Conservation (phyloP, 2,888 invertebrate species). For the Amorpha juglandis region DNA sequence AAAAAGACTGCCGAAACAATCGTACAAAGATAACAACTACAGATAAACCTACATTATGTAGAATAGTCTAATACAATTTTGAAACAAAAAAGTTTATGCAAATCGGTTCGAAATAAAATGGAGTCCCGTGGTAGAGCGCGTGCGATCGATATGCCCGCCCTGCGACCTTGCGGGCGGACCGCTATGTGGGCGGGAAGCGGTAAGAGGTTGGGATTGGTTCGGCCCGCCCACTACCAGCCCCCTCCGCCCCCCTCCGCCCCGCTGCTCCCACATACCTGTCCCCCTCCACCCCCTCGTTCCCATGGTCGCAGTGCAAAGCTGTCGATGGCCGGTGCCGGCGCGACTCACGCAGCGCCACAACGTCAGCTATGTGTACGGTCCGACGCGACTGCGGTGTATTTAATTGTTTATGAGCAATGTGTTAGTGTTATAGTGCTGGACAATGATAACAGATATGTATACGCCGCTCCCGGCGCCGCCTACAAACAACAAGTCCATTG, state of each 20-base stretch:
- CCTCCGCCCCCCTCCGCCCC: constrained; percentile 49
- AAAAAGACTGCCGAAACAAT: neutral
- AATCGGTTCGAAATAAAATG: constrained; percentile 83
- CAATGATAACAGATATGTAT: constrained; percentile 81
- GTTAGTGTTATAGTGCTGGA: constrained; percentile 56
- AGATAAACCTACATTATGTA: constrained; percentile 43
- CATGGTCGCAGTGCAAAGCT: constrained; percentile 44
- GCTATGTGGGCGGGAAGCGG: constrained; percentile 70
- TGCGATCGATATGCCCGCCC: constrained; percentile 79
- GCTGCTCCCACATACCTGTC: constrained; percentile 47
- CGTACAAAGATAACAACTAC: constrained; percentile 28
- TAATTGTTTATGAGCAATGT: constrained; percentile 50
- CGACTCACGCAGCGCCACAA: constrained; percentile 46
- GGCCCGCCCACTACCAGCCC: constrained; percentile 57
- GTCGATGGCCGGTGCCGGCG: constrained; percentile 29
- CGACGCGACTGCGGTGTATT: constrained; percentile 42
- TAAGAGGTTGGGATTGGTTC: constrained; percentile 75
- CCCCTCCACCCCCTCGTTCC: constrained; percentile 42
- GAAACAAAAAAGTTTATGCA: constrained; percentile 81
- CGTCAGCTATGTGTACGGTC: constrained; percentile 54
- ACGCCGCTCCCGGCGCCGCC: constrained; percentile 75
- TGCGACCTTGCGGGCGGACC: constrained; percentile 81
- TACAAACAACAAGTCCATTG: constrained; percentile 67
- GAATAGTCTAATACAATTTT: constrained; percentile 59
- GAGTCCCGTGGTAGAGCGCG: constrained; percentile 72